Percentiles rank a stretch among this genome's conserved stretches.
phyloP scores from a whole-genome alignment of 2,797 vertebrate species.

The Odontamblyopus lacepedii region DNA sequence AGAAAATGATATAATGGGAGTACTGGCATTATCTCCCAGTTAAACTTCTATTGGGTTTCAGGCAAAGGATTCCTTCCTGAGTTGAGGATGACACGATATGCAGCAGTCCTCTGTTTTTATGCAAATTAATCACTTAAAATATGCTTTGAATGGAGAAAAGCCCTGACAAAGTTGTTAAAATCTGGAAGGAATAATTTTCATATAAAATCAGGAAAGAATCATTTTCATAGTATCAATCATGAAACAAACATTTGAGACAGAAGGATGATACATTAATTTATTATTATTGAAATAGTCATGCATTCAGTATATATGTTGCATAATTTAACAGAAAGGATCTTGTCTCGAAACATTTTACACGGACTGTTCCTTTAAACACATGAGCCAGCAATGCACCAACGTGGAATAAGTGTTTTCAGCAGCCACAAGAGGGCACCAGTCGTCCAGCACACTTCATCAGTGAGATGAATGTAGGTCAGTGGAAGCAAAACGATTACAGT shows the following conservation, averaged over 20 bases:
- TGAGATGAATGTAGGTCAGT: neutral
- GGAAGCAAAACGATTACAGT: neutral
- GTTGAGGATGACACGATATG: too few species aligned
- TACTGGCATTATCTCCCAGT: too few species aligned
- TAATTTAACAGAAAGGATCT: neutral
- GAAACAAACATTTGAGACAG: neutral
- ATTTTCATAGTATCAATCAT: neutral
- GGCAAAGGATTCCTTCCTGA: too few species aligned
- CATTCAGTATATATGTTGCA: too few species aligned
- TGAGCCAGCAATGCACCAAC: conserved; percentile 30
- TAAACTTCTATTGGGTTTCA: too few species aligned
- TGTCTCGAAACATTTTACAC: neutral
- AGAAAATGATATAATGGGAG: too few species aligned
- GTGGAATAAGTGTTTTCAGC: conserved; percentile 26
- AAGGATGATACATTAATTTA: neutral
- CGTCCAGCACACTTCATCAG: conserved; percentile 16
- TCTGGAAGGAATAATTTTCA: neutral
- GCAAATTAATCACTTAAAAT: neutral
- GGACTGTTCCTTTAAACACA: neutral
- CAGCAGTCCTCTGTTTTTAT: neutral
- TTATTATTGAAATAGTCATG: too few species aligned
- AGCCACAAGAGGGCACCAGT: conserved; percentile 49
- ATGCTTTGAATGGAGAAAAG: neutral
- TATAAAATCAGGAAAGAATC: neutral
- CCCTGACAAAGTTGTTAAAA: neutral